Evolutionary conservation across 2,113 vertebrate species (phyloP), one percentile per base, ranked within the genome.

Genomic region (Pseudopipra pipra): DNA sequence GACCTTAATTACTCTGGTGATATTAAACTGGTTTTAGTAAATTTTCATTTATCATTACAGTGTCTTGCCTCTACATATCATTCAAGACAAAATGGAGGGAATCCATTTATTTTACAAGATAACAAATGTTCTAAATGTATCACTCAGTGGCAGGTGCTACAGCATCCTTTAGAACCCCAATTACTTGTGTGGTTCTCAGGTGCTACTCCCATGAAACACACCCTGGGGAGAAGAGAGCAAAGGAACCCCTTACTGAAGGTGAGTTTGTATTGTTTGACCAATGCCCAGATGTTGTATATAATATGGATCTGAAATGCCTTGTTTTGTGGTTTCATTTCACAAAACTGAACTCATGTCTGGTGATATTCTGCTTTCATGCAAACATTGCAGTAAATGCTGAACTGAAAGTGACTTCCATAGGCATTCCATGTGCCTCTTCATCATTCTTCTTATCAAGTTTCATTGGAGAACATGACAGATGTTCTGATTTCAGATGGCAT

Each of bases 321-420:
- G 10, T 58, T 83, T 49, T 72, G 44, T 76, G 39, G 39, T 83
- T 79, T 89, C 14, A 46, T 96, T 89, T 76, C 35, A 76, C 28
- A 66, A 61, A 88, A 30, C 28, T 0, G 0, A 70, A 46, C 25
- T 41, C 2, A 24, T 14, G 5, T 73, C 71, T 55, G 46, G 10
- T 0, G 0, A 49, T 72, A 35, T 6, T 76, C 47, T 72, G 28
- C 47, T 83, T 70, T 58, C 6, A 0, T 54, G 30, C 30, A 75
- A 75, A 54, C 4, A 4, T 4, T 22, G 21, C 25, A 54, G 0
- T 46, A 62, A 43, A 22, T 56, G 49, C 61, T 13, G 43, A 88
- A 43, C 13, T 52, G 12, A 55, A 79, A 73, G 83, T 6, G 44
- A 31, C 23, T 74, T 85, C 18, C 9, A 22, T 16, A 27, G 31